These are phyloP conservation scores for Catocala fraxini DNA, from an alignment of 2,888 invertebrate species.

Conservation along the genomic window DNA sequence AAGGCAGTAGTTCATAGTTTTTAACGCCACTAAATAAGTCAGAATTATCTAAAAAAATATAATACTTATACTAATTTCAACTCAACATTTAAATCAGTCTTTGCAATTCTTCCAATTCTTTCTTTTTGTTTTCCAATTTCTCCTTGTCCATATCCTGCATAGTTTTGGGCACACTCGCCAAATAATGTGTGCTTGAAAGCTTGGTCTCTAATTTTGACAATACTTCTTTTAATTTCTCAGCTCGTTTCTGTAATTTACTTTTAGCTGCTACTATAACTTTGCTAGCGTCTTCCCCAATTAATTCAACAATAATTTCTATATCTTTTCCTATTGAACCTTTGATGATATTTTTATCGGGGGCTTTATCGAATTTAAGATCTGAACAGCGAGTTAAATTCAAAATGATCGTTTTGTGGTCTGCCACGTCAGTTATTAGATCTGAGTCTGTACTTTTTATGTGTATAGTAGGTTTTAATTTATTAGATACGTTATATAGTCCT, in stretches of 20 bases:
- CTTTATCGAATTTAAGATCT: conserved; percentile 54
- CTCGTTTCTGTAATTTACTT: conserved; percentile 66
- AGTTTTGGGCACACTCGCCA: conserved; percentile 59
- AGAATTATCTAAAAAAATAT: no score
- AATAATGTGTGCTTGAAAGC: conserved; percentile 58
- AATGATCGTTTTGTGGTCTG: conserved; percentile 64
- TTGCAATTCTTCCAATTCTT: conserved; percentile 70
- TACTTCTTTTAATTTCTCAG: conserved; percentile 65
- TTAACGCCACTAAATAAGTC: no score
- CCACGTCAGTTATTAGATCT: conserved; percentile 60
- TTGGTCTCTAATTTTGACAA: conserved; percentile 69
- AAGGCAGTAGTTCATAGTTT: no score
- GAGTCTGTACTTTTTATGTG: conserved; percentile 62
- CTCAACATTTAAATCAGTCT: conserved; percentile 61
- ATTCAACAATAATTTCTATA: conserved; percentile 70
- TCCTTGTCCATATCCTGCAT: conserved; percentile 64
- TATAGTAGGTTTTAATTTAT: conserved; percentile 77
- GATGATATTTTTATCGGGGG: conserved; percentile 57
- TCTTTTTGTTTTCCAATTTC: conserved; percentile 62
- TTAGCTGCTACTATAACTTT: conserved; percentile 62
- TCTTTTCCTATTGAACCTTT: conserved; percentile 62
- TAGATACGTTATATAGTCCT: conserved; percentile 85
- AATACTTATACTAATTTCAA: no score
- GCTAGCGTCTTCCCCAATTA: conserved; percentile 63
- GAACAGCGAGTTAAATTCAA: conserved; percentile 66